A percentile compares a stretch with the other conserved stretches of the same genome.
phyloP scores from a whole-genome alignment of 1,140 invertebrate species.

The Drosophila lini region DNA sequence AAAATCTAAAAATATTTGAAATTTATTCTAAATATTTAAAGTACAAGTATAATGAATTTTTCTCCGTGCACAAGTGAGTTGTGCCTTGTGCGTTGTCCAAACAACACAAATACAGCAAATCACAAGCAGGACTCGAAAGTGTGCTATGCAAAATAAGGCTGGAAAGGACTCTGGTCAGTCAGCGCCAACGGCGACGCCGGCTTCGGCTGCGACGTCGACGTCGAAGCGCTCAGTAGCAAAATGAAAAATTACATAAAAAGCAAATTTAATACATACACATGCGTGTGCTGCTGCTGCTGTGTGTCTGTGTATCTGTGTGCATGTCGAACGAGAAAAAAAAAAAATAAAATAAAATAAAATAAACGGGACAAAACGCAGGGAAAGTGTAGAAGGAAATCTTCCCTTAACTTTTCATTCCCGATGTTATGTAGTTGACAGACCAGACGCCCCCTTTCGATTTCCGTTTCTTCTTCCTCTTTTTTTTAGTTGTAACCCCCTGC shows the following conservation, averaged over 20 bases:
- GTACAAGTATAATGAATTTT: background rate
- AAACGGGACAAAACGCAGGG: slow-evolving; percentile 36
- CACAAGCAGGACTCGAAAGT: slow-evolving; percentile 56
- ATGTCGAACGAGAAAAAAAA: slow-evolving; percentile 15
- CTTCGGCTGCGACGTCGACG: slow-evolving; percentile 7
- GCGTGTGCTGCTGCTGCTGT: slow-evolving; percentile 28
- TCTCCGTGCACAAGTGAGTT: background rate
- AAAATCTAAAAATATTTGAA: no score
- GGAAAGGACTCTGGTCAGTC: slow-evolving; percentile 41
- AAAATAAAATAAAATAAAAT: slow-evolving; percentile 34
- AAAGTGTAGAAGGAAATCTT: slow-evolving; percentile 58
- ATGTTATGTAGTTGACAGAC: slow-evolving; percentile 78
- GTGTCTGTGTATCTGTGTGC: slow-evolving; percentile 28
- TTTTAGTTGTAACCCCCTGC: slow-evolving; percentile 42
- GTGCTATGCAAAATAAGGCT: slow-evolving; percentile 51
- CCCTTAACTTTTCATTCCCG: slow-evolving; percentile 77
- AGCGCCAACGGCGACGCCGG: background rate
- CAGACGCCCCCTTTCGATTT: slow-evolving; percentile 30
- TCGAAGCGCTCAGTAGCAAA: slow-evolving; percentile 39
- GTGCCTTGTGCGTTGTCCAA: slow-evolving; percentile 12
- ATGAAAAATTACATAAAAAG: slow-evolving; percentile 80
- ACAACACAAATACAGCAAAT: slow-evolving; percentile 36
- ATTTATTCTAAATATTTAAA: background rate
- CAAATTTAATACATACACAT: slow-evolving; percentile 66
- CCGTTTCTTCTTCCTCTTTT: slow-evolving; percentile 4